Evolutionary conservation across 2,888 invertebrate species (phyloP).

Genomic region (Phyllotreta cruciferae): DNA sequence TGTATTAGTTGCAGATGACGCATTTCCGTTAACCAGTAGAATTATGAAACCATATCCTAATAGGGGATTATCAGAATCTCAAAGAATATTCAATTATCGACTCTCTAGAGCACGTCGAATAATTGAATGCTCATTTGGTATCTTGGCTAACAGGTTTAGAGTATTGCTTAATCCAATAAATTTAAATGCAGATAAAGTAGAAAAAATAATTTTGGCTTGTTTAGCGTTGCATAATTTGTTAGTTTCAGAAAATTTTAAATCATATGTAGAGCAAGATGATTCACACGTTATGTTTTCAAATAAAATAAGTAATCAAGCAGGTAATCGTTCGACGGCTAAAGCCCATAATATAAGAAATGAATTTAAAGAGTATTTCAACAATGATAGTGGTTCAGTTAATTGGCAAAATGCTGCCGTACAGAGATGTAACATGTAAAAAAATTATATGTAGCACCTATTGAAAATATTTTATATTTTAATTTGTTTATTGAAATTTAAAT

Average conservation of each 20-base stretch:
- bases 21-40: background rate
- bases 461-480: slow-evolving; percentile 7
- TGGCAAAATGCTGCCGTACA: slow-evolving; percentile 9
- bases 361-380: no score
- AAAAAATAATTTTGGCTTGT: slow-evolving; percentile 10
- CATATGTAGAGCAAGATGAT: no score
- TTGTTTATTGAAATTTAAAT: slow-evolving; percentile 11
- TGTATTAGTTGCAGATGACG: slow-evolving; percentile 1
- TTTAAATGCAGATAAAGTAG: slow-evolving; percentile 2
- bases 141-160: slow-evolving; percentile 7
- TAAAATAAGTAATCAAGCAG: no score
- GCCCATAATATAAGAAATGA: no score
- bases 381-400: background rate
- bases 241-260: background rate
- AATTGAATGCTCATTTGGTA: slow-evolving; percentile 8
- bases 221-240: slow-evolving; percentile 10
- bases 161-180: slow-evolving; percentile 6
- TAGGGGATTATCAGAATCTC: slow-evolving; percentile 4
- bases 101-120: slow-evolving; percentile 9
- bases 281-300: no score
- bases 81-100: slow-evolving; percentile 7
- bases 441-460: background rate
- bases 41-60: slow-evolving; percentile 8
- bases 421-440: slow-evolving; percentile 5
- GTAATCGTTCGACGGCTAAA: no score